Percentiles rank a stretch among this genome's conserved stretches.
Conservation (phyloP, 2,888 invertebrate genomes). For the Drepanosiphum platanoidis region DNA sequence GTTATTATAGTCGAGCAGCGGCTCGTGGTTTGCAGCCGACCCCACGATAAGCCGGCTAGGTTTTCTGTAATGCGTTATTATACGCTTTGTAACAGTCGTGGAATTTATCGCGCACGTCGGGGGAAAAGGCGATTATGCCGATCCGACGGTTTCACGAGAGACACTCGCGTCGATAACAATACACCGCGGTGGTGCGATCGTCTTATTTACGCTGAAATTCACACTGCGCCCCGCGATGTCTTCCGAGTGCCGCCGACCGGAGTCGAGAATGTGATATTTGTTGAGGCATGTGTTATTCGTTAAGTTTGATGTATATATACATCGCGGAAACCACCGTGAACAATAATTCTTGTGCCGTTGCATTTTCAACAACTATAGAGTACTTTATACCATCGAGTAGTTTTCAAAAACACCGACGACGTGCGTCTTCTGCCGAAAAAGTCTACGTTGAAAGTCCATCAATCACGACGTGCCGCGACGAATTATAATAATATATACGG, state of each 20-base stretch:
- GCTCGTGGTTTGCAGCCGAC: background rate
- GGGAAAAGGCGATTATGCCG: constrained; percentile 44
- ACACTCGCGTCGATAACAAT: background rate
- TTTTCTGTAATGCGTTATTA: background rate
- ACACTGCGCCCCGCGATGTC: constrained; percentile 4
- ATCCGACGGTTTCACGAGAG: constrained; percentile 40
- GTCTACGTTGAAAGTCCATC: no score
- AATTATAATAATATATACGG: no score
- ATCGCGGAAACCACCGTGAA: no score
- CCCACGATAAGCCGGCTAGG: background rate
- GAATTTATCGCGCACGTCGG: background rate
- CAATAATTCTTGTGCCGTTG: no score
- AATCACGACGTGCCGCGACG: no score
- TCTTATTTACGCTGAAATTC: constrained; percentile 47
- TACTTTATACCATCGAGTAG: no score
- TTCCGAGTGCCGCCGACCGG: background rate
- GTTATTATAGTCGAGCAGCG: no score
- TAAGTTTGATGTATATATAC: no score
- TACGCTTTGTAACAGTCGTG: background rate
- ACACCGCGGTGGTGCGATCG: background rate
- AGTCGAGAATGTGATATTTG: background rate
- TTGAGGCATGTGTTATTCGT: no score
- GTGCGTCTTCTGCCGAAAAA: no score
- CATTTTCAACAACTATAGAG: no score
- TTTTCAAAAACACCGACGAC: no score